Percentiles rank a stretch among this genome's conserved stretches.
Conservation (phyloP, 2,888 invertebrate species). For the Spatulosminthurus flaviceps region DNA sequence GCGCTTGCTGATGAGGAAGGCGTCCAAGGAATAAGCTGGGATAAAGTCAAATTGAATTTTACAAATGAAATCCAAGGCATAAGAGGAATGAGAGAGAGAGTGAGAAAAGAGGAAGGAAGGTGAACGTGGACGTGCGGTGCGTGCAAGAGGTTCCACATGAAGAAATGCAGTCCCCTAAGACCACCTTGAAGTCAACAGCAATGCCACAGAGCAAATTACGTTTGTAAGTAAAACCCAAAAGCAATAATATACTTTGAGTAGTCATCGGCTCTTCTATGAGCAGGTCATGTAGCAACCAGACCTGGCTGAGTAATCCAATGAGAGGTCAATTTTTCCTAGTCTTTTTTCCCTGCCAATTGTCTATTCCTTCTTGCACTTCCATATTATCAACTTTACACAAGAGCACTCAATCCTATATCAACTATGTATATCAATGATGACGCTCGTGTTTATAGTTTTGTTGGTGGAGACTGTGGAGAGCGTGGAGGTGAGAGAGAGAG, state of each 20-base stretch:
- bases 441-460: too few relatives aligned
- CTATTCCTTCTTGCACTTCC: too few relatives aligned
- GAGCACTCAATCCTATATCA: neutral
- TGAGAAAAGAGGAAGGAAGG: neutral
- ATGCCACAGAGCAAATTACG: neutral
- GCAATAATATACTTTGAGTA: neutral
- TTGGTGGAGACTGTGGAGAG: too few relatives aligned
- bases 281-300: too few relatives aligned
- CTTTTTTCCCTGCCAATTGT: too few relatives aligned
- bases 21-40: neutral
- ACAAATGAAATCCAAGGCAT: neutral
- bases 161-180: neutral
- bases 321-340: too few relatives aligned
- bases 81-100: neutral
- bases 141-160: conserved; percentile 14
- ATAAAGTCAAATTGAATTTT: conserved; percentile 8
- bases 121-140: neutral
- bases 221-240: neutral
- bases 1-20: neutral
- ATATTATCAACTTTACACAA: too few relatives aligned
- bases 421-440: too few relatives aligned
- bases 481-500: neutral
- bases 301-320: too few relatives aligned
- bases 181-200: neutral
- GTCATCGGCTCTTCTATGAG: neutral